phyloP scores from a whole-genome alignment of 2,888 invertebrate species.

The Troglohyphantes excavatus region DNA sequence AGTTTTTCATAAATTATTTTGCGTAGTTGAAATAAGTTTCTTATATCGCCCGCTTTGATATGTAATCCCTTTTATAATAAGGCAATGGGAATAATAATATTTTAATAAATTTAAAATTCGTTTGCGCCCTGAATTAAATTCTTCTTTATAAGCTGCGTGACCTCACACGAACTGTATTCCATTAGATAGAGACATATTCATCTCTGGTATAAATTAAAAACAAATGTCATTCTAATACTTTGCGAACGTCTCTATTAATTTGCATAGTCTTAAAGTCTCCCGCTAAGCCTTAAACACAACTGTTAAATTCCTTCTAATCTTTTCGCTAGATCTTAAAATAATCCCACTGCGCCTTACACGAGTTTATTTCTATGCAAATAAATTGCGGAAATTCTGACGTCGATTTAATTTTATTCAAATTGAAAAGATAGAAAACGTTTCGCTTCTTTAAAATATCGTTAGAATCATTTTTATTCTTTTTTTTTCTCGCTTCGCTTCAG shows the following conservation, averaged over 20 bases:
- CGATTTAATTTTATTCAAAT: slow-evolving; percentile 69
- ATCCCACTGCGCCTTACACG: not conserved
- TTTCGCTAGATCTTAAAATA: slow-evolving; percentile 23
- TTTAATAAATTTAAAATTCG: not conserved
- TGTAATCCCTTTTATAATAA: too few species aligned
- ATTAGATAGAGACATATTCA: not conserved
- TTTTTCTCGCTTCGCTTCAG: not conserved
- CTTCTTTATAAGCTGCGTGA: not conserved
- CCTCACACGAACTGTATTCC: not conserved
- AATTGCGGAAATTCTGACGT: slow-evolving; percentile 49
- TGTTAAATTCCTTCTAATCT: slow-evolving; percentile 44
- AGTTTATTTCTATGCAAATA: slow-evolving; percentile 72
- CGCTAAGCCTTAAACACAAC: slow-evolving; percentile 18
- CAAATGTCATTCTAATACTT: not conserved
- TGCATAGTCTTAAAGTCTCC: slow-evolving; percentile 9
- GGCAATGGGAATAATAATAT: too few species aligned
- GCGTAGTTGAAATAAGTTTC: too few species aligned
- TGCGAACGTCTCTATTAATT: slow-evolving; percentile 39
- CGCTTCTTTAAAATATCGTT: slow-evolving; percentile 62
- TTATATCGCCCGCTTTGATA: too few species aligned
- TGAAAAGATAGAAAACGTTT: slow-evolving; percentile 51
- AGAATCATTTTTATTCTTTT: slow-evolving; percentile 1
- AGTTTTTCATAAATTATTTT: too few species aligned
- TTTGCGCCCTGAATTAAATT: not conserved
- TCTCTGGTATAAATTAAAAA: slow-evolving; percentile 26